Percentiles rank a stretch among this genome's conserved stretches.
phyloP scores from a whole-genome alignment of 2,888 invertebrate genomes.

The Drosophila meridionalis region DNA sequence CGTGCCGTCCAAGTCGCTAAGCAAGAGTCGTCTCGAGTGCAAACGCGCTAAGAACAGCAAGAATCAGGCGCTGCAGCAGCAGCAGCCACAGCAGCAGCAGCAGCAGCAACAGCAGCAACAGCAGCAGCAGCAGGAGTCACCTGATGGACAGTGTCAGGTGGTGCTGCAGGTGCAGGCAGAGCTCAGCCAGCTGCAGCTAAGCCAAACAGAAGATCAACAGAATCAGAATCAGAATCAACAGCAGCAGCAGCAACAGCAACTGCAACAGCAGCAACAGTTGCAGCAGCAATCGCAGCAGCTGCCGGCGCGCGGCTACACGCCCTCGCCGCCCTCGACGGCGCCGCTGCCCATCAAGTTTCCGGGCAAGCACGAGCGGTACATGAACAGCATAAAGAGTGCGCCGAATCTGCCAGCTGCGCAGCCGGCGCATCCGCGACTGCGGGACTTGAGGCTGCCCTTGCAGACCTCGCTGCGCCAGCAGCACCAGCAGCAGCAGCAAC shows the following conservation, averaged over 20 bases:
- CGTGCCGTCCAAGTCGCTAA: slow-evolving; percentile 28
- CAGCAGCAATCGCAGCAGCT: slow-evolving; percentile 86
- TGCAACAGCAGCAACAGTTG: slow-evolving; percentile 2
- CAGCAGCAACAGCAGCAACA: slow-evolving; percentile 23
- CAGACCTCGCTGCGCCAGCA: slow-evolving; percentile 87
- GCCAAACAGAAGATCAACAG: slow-evolving; percentile 78
- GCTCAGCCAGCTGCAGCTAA: slow-evolving; percentile 88
- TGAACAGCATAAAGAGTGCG: slow-evolving; percentile 93
- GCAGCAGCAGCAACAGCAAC: slow-evolving; percentile 6
- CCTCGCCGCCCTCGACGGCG: slow-evolving; percentile 93
- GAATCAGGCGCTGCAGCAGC: slow-evolving; percentile 83
- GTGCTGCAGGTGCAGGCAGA: slow-evolving; percentile 84
- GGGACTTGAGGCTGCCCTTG: slow-evolving; percentile 90
- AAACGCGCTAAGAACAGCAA: slow-evolving; percentile 84
- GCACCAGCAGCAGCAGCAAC: slow-evolving; percentile 64
- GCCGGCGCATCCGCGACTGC: slow-evolving; percentile 89
- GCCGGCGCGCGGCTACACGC: slow-evolving; percentile 90
- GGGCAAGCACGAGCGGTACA: slow-evolving; percentile 87
- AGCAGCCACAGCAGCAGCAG: slow-evolving; percentile 36
- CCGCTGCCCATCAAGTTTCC: slow-evolving; percentile 93
- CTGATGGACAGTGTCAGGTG: slow-evolving; percentile 59
- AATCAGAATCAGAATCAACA: slow-evolving; percentile 81
- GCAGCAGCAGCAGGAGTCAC: slow-evolving; percentile 40
- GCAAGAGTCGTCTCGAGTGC: slow-evolving; percentile 78
- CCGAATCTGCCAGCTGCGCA: slow-evolving; percentile 90